Percentiles rank a stretch among this genome's conserved stretches.
Conservation (phyloP, 2,797 vertebrate genomes). For the Sebastes vulpes region DNA sequence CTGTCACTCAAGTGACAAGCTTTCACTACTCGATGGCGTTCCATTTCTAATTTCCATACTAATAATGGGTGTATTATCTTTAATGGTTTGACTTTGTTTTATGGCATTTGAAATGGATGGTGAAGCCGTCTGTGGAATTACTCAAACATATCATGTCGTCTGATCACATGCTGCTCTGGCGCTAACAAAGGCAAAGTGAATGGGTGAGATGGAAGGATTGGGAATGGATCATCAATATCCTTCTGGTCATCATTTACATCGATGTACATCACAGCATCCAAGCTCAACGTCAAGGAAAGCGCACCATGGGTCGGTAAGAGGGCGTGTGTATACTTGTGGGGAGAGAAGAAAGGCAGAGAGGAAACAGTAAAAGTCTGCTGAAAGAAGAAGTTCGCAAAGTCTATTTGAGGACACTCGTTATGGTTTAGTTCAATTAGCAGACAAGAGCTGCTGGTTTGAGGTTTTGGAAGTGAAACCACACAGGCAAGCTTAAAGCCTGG, state of each 20-base stretch:
- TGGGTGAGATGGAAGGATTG: slow-evolving; percentile 32
- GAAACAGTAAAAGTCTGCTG: slow-evolving; percentile 21
- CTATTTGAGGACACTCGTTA: slow-evolving; percentile 27
- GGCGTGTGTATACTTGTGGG: neutral
- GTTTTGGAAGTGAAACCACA: slow-evolving; percentile 49
- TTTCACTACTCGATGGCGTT: slow-evolving; percentile 69
- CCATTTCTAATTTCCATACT: slow-evolving; percentile 84
- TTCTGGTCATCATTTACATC: slow-evolving; percentile 28
- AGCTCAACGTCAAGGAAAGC: neutral
- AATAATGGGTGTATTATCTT: slow-evolving; percentile 85
- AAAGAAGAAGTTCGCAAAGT: slow-evolving; percentile 43
- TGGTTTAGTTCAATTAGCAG: slow-evolving; percentile 61
- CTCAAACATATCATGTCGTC: slow-evolving; percentile 74
- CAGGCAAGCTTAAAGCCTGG: slow-evolving; percentile 5
- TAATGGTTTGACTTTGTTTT: slow-evolving; percentile 83
- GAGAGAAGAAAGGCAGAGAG: neutral
- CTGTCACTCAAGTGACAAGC: slow-evolving; percentile 85
- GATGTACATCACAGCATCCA: slow-evolving; percentile 14
- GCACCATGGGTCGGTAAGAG: neutral
- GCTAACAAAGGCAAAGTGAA: slow-evolving; percentile 55
- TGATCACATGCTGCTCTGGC: slow-evolving; percentile 53
- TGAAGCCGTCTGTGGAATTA: slow-evolving; percentile 65
- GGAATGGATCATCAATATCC: slow-evolving; percentile 25
- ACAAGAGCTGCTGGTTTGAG: slow-evolving; percentile 48
- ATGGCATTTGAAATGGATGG: slow-evolving; percentile 75